Evolutionary conservation across 2,888 invertebrate genomes (phyloP).

Genomic region (Oscheius sp.): DNA sequence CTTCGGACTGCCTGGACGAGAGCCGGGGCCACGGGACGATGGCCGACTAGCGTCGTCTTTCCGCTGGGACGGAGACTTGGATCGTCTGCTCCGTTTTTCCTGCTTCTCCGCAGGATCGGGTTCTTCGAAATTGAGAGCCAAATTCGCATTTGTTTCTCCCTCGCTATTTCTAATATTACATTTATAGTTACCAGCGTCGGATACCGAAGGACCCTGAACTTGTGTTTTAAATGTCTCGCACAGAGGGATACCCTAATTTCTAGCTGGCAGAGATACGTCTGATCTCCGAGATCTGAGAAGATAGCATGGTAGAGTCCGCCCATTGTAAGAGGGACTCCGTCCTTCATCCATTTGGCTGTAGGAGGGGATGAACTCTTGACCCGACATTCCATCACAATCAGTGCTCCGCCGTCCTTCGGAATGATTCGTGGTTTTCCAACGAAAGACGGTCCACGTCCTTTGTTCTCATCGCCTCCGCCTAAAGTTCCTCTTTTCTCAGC

Average conservation of each 20-base stretch:
- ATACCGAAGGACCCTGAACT: conserved; percentile 87
- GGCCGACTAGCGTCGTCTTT: conserved; percentile 56
- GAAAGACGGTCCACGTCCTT: conserved; percentile 82
- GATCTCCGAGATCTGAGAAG: conserved; percentile 72
- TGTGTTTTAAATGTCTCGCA: background rate
- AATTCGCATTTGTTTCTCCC: conserved; percentile 95
- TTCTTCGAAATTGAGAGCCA: conserved; percentile 91
- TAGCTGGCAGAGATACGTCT: conserved; percentile 72
- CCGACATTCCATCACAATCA: conserved; percentile 95
- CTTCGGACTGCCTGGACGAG: conserved; percentile 55
- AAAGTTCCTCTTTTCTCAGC: background rate
- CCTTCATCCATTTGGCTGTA: conserved; percentile 75
- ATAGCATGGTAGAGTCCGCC: conserved; percentile 70
- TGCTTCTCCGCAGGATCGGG: conserved; percentile 63
- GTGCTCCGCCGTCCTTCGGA: conserved; percentile 90
- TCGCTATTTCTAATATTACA: conserved; percentile 95
- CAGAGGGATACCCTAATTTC: conserved; percentile 69
- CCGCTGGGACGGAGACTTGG: conserved; percentile 47
- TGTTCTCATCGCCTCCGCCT: conserved; percentile 76
- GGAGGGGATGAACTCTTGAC: conserved; percentile 90
- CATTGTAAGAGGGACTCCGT: conserved; percentile 66
- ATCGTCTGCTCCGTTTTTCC: conserved; percentile 42
- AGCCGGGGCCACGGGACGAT: conserved; percentile 57
- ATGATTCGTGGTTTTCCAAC: conserved; percentile 98
- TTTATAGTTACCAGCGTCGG: conserved; percentile 97